Percentiles rank a stretch among this genome's conserved stretches.
phyloP scores from a whole-genome alignment of 2,797 vertebrate genomes.

The Nothura maculosa region DNA sequence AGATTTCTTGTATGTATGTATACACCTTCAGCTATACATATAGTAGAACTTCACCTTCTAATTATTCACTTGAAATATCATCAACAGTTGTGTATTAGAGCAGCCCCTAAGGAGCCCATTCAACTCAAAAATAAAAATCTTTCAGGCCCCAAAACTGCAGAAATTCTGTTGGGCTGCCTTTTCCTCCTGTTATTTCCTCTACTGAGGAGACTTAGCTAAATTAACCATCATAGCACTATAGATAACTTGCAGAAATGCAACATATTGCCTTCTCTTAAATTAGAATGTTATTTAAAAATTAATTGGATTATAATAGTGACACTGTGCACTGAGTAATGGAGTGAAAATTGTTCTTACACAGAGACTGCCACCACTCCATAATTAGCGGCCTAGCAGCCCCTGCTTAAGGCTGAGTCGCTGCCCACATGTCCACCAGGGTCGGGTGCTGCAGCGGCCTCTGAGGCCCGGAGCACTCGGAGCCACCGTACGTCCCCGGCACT shows the following conservation, averaged over 20 bases:
- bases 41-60: background rate
- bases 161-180: background rate
- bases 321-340: constrained; percentile 57
- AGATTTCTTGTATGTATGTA: background rate
- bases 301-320: constrained; percentile 59
- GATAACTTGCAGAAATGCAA: constrained; percentile 52
- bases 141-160: background rate
- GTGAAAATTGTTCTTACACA: constrained; percentile 40
- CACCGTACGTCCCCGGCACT: background rate
- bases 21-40: background rate
- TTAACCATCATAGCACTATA: background rate
- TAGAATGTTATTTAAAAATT: constrained; percentile 58
- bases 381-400: constrained; percentile 29
- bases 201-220: background rate
- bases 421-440: background rate
- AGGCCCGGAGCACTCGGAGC: too few relatives aligned
- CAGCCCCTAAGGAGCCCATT: background rate
- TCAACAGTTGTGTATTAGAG: background rate
- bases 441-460: background rate
- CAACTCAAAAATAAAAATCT: background rate
- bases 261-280: constrained; percentile 48
- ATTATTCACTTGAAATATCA: background rate
- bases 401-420: background rate
- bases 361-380: constrained; percentile 18
- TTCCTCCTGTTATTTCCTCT: too few relatives aligned